These are phyloP conservation scores for Halocynthia roretzi DNA, from an alignment of 23 tunicate genomes.

Conservation along the genomic window DNA sequence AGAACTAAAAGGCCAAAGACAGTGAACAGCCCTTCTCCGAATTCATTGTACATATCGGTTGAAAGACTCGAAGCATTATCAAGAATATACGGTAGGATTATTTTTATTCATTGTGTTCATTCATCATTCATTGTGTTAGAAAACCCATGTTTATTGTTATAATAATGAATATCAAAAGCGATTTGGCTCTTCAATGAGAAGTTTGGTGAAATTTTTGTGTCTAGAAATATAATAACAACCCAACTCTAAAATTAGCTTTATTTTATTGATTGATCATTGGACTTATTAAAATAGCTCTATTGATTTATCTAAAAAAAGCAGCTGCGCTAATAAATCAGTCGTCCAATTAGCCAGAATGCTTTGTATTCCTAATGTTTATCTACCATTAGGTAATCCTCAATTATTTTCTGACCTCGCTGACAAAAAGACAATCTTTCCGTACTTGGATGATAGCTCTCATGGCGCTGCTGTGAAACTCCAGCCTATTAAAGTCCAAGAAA, in stretches of 20 bases:
- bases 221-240: neutral
- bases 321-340: no score
- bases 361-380: no score
- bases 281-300: no score
- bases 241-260: neutral
- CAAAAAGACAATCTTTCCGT: no score
- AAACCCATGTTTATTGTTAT: neutral
- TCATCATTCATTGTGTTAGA: neutral
- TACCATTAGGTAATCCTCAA: no score
- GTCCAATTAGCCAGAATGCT: no score
- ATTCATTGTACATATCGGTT: slow-evolving; percentile 10
- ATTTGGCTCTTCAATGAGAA: neutral
- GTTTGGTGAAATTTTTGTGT: no score
- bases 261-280: neutral
- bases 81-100: slow-evolving; percentile 42
- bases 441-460: no score
- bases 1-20: slow-evolving; percentile 20
- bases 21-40: neutral
- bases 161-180: neutral
- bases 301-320: no score
- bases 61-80: slow-evolving; percentile 43
- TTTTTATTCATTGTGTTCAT: neutral
- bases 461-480: no score
- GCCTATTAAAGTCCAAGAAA: no score
- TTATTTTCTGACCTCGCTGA: no score